Percentiles rank a stretch among this genome's conserved stretches.
These are phyloP conservation scores for Penaeus monodon DNA, from an alignment of 2,888 invertebrate genomes.

Conservation along the genomic window DNA sequence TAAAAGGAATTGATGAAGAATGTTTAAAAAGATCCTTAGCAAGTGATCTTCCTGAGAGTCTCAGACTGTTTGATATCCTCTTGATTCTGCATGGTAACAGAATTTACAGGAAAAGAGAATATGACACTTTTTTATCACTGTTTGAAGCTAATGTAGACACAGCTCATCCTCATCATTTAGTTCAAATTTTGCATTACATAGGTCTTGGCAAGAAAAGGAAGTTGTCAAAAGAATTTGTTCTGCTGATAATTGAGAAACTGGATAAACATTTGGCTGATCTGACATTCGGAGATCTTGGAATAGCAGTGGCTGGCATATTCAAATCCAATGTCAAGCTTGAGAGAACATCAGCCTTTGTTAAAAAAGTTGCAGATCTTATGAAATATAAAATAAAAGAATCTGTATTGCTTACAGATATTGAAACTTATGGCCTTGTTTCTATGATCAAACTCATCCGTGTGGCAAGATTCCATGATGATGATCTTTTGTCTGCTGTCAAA, in stretches of 20 bases:
- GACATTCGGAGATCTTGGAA: constrained; percentile 44
- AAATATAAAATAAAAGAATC: constrained; percentile 1
- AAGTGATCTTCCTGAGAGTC: constrained; percentile 12
- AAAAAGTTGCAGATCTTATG: constrained; percentile 19
- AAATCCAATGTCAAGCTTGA: constrained; percentile 38
- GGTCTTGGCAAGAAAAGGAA: constrained; percentile 46
- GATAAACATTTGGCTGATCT: constrained; percentile 17
- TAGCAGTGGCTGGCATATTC: constrained; percentile 37
- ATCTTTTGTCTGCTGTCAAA: constrained; percentile 24
- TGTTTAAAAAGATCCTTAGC: constrained; percentile 29
- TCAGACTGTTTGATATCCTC: constrained; percentile 49
- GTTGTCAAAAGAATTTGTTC: constrained; percentile 29
- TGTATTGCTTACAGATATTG: constrained; percentile 19
- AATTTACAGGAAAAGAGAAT: constrained; percentile 36
- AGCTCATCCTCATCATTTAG: constrained; percentile 40
- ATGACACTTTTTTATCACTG: constrained; percentile 40
- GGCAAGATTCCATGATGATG: constrained; percentile 16
- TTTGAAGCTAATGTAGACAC: constrained; percentile 34
- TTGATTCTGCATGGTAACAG: constrained; percentile 35
- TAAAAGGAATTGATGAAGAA: constrained; percentile 13
- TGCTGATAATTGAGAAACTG: constrained; percentile 11
- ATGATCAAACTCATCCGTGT: constrained; percentile 48
- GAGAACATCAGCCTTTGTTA: constrained; percentile 16
- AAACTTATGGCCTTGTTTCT: constrained; percentile 37
- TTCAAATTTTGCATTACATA: constrained; percentile 46